Evolutionary conservation across 2,888 invertebrate genomes (phyloP), one percentile per base, ranked within the genome.

Genomic region (Sinopyrophorus schimmeli): DNA sequence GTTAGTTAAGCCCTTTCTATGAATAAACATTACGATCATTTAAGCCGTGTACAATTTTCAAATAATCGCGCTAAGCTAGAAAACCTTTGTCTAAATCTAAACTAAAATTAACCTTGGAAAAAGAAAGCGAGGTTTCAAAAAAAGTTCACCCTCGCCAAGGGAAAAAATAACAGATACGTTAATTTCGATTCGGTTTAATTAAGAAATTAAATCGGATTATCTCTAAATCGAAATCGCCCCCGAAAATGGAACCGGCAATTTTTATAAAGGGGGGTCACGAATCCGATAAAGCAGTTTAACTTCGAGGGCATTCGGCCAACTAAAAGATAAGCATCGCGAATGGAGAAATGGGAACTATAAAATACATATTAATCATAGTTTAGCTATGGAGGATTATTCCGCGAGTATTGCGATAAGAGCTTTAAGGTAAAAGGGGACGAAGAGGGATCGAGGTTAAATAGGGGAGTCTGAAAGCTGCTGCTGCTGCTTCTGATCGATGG

Each of bases 341-440:
- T 38, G 55, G 42, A 34, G 46, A 54, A n/a, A 52, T 47, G 40
- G 53, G 52, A 60, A 59, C 63, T 63, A 65, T 62, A 60, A 60
- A 61, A 59, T 59, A 58, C 60, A 61, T 65, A 67, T 67, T 67
- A 67, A 67, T 67, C 67, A 67, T 66, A 65, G 63, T 66, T 66
- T 62, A 66, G 65, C 63, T 59, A 61, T 60, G 63, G 65, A 50
- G 62, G 65, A 66, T 66, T 66, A 66, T 63, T 61, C 61, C 63
- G 56, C 62, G 58, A 60, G 55, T 54, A 59, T 55, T 57, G 60
- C 60, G 67, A 66, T 66, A 67, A 67, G 67, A 66, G 52, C 21
- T 61, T 59, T 43, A 44, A 43, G 43, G 54, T 41, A 41, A 41
- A 52, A 54, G 54, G 61, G 55, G 56, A 48, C 47, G 43, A 37